Evolutionary conservation across 2,888 invertebrate genomes (phyloP).

Genomic region (Drosophila mettleri): DNA sequence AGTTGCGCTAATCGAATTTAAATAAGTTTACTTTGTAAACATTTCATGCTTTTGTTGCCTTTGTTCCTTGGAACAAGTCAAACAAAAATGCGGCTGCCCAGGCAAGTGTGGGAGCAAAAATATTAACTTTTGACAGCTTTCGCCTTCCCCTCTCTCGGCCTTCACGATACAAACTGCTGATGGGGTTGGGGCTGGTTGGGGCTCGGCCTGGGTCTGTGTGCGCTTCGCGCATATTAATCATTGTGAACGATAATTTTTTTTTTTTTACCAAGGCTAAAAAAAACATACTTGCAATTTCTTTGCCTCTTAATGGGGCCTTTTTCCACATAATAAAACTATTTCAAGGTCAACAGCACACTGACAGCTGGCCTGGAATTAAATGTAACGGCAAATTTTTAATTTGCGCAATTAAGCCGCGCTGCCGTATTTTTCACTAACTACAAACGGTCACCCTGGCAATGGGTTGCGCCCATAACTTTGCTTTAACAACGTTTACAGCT

Average conservation of each 20-base stretch:
- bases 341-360: conserved; percentile 45
- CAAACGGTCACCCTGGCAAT: conserved; percentile 3
- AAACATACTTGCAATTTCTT: conserved; percentile 50
- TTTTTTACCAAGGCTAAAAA: conserved; percentile 51
- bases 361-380: conserved; percentile 48
- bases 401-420: conserved; percentile 31
- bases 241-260: conserved; percentile 49
- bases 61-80: conserved; percentile 42
- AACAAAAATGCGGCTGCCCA: conserved; percentile 50
- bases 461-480: background rate
- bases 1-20: conserved; percentile 79
- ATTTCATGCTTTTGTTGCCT: conserved; percentile 56
- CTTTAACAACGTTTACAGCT: background rate
- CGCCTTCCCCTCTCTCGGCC: background rate
- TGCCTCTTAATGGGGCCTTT: conserved; percentile 41
- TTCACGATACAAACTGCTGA: background rate
- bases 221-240: conserved; percentile 74
- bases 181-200: background rate
- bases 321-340: conserved; percentile 29
- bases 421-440: background rate
- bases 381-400: conserved; percentile 40
- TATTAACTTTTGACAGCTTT: conserved; percentile 70
- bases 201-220: conserved; percentile 21
- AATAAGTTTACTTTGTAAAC: conserved; percentile 78
- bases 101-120: conserved; percentile 46